Evolutionary conservation across 2,113 vertebrate species (phyloP).

Genomic region (Chionodraco myersi): DNA sequence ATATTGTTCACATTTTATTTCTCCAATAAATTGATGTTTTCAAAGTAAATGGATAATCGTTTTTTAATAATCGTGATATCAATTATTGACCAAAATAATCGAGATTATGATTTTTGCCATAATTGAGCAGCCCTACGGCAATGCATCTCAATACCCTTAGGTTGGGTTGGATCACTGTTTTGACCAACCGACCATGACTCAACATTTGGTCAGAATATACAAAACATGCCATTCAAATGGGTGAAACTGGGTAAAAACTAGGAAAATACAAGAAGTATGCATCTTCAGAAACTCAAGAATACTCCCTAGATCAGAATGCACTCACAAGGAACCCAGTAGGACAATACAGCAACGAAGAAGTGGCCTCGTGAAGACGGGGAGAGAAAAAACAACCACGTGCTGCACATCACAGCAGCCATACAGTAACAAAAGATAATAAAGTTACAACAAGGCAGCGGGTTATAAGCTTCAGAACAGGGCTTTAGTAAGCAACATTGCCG

Average conservation of each 20-base stretch:
- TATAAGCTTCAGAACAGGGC: conserved; percentile 13
- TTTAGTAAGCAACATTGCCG: background rate
- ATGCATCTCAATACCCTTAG: too few species aligned
- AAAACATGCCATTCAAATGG: background rate
- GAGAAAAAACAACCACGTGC: background rate
- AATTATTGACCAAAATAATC: too few species aligned
- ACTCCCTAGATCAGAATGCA: too few species aligned
- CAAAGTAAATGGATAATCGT: too few species aligned
- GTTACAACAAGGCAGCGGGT: background rate
- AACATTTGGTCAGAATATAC: conserved; percentile 5
- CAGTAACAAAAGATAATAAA: background rate
- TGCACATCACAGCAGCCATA: conserved; percentile 11
- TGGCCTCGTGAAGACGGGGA: background rate
- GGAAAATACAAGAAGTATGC: background rate
- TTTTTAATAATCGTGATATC: too few species aligned
- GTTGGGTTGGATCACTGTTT: background rate
- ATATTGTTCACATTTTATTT: too few species aligned
- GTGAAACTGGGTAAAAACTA: background rate
- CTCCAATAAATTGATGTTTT: too few species aligned
- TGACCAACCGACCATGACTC: background rate
- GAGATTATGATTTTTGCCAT: too few species aligned
- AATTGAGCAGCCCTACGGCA: too few species aligned
- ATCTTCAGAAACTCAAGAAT: background rate
- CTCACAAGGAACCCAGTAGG: background rate
- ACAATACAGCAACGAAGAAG: too few species aligned